Percentiles rank a stretch among this genome's conserved stretches.
These are phyloP conservation scores for Ophion ellenae DNA, from an alignment of 2,888 invertebrate species.

Conservation along the genomic window DNA sequence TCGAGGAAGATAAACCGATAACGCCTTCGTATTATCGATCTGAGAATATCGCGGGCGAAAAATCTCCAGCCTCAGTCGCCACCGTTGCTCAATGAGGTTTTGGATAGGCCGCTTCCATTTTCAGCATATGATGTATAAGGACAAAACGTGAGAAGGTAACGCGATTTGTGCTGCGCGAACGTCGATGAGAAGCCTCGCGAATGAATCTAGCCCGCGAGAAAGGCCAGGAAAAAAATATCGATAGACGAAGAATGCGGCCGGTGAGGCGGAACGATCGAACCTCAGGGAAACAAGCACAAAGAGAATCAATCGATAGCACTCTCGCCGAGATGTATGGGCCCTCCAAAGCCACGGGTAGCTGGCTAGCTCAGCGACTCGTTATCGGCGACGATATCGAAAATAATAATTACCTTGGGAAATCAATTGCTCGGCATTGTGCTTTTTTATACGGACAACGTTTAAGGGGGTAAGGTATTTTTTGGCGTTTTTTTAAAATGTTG, in stretches of 20 bases:
- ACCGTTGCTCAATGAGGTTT: background rate
- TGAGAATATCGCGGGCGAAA: background rate
- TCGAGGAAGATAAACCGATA: slow-evolving; percentile 14
- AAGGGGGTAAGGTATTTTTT: too few relatives aligned
- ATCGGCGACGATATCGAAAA: background rate
- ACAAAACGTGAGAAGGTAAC: slow-evolving; percentile 38
- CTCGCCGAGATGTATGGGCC: slow-evolving; percentile 33
- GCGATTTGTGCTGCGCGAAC: slow-evolving; percentile 21
- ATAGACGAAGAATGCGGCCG: slow-evolving; percentile 72
- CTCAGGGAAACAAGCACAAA: slow-evolving; percentile 33
- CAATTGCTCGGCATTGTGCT: too few relatives aligned
- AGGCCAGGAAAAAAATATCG: slow-evolving; percentile 54
- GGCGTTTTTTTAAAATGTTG: too few relatives aligned
- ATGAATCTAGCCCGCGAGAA: slow-evolving; percentile 12
- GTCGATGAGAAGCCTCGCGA: slow-evolving; percentile 30
- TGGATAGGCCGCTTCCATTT: slow-evolving; percentile 15
- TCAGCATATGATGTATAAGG: slow-evolving; percentile 15
- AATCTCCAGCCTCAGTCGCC: background rate
- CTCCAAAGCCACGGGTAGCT: slow-evolving; percentile 25
- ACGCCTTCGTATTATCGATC: slow-evolving; percentile 13
- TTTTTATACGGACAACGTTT: too few relatives aligned
- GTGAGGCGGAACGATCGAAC: slow-evolving; percentile 60
- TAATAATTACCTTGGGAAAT: background rate
- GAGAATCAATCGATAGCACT: slow-evolving; percentile 46
- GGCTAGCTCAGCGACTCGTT: background rate